Evolutionary conservation across 1,140 invertebrate genomes (phyloP), one percentile per base, ranked within the genome.

Genomic region (Lordiphosa clarofinis): DNA sequence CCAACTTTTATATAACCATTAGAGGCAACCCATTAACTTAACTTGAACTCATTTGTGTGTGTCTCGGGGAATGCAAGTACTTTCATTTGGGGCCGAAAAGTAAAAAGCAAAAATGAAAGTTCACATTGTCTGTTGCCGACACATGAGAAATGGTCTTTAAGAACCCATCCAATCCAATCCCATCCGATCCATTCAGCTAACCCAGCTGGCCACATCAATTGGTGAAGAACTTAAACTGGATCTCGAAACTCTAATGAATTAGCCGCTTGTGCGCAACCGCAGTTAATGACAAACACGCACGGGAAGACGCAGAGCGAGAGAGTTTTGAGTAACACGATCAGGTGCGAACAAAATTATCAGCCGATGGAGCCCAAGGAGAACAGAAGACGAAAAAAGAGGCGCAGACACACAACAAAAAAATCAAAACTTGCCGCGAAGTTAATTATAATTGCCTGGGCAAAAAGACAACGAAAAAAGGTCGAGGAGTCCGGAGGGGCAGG

Each of bases 371-470:
- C 19, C 40, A 54, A 42, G 39, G 19, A 53, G 15, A 8, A 24
- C 4, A 35, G 49, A 36, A 37, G 10, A 38, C 40, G 12, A 44
- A 56, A 46, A 28, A 36, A 50, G 57, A 39, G 37, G 28, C 36
- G 10, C 12, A 36, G 33, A 56, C 33, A 46, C 9, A 1, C 21
- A 46, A 39, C 53, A 39, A 69, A 67, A 65, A 82, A 73, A 84
- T 82, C 73, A 82, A 84, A 84, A 84, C 78, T 82, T 48, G 78
- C 78, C 78, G 78, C 78, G 47, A 82, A 82, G 78, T 82, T 82
- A 82, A 82, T 82, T 82, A 82, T 82, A 82, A 82, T 82, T 82
- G 78, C 69, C 78, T 65, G 76, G 68, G 72, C 76, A 82, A 82
- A 81, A 76, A 75, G 39, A 74, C 60, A 75, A 69, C 33, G 46